Evolutionary conservation across 2,797 vertebrate genomes (phyloP).

Genomic region (Glyptemys insculpta): DNA sequence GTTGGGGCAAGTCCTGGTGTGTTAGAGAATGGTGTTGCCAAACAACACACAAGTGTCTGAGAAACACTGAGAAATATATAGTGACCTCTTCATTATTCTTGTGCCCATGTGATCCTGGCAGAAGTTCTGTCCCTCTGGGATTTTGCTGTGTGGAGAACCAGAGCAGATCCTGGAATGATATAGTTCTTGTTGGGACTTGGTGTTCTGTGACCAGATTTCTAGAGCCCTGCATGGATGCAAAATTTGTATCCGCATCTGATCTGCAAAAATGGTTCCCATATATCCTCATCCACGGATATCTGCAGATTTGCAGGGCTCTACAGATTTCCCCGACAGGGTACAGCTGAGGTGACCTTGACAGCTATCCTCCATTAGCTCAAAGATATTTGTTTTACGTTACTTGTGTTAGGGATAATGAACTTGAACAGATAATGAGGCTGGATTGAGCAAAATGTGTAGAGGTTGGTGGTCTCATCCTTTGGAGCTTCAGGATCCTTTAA

Average conservation of each 20-base stretch:
- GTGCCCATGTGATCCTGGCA: background rate
- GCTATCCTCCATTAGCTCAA: background rate
- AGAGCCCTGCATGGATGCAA: no score
- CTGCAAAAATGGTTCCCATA: no score
- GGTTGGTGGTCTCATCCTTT: background rate
- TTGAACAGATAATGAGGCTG: background rate
- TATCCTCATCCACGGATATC: no score
- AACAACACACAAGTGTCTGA: background rate
- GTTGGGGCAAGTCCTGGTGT: constrained; percentile 4
- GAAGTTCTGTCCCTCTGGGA: background rate
- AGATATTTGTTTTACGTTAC: background rate
- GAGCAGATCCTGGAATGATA: background rate
- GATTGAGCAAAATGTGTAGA: background rate
- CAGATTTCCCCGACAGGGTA: background rate
- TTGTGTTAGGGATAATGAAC: background rate
- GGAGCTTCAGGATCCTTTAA: background rate
- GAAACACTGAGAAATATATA: background rate
- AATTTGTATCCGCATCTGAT: no score
- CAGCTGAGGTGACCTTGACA: background rate
- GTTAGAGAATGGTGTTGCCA: background rate
- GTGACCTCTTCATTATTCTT: background rate
- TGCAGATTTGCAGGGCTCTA: no score
- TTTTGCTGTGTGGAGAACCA: background rate
- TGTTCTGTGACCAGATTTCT: background rate
- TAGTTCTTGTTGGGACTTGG: background rate